Base-by-base conservation (phyloP, 1,140 invertebrate genomes). In the Wiebesia pumilae region DNA sequence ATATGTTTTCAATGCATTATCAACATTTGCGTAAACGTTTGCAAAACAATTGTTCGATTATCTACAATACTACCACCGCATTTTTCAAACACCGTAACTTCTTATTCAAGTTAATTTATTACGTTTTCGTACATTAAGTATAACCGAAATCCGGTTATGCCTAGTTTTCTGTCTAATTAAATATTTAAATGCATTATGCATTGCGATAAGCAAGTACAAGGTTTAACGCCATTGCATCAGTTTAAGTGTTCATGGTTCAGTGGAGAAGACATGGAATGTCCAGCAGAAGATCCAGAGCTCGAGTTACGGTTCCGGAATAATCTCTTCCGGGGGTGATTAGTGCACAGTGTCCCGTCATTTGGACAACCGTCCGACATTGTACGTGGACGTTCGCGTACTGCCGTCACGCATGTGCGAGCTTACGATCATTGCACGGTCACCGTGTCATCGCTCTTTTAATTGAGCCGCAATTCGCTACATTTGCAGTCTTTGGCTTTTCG, bases 201-300 rank as follows among this genome's bases (percentile, higher is more conserved):
- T n/a, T 43, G 38, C 24, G 38, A 75, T 40, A 75, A 43, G 24
- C 24, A n/a, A 75, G 24, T 75, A 43, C 38, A 75, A n/a, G 71
- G 43, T 75, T 43, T 75, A 43, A 43, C 71, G 38, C 43, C 71
- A 43, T 75, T 75, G 38, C 38, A 71, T 33, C 19, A 40, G 12
- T 71, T 69, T 71, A 71, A 71, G 69, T 71, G 69, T 71, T 71
- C 69, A 71, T 38, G 69, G 35, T 71, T 71, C 69, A 71, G 69
- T 71, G 19, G 69, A 71, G 35, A 71, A 71, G 69, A 71, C 69
- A 71, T 38, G 69, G 40, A 62, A 71, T 71, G 33, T 38, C 35
- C 33, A 38, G 35, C 33, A 71, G 69, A 71, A 71, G 35, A 71
- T 71, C 69, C 33, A 71, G n/a, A 19, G 16, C 69, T 71, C 35